phyloP scores from a whole-genome alignment of 2,797 vertebrate species.

The Triplophysa bombifrons region DNA sequence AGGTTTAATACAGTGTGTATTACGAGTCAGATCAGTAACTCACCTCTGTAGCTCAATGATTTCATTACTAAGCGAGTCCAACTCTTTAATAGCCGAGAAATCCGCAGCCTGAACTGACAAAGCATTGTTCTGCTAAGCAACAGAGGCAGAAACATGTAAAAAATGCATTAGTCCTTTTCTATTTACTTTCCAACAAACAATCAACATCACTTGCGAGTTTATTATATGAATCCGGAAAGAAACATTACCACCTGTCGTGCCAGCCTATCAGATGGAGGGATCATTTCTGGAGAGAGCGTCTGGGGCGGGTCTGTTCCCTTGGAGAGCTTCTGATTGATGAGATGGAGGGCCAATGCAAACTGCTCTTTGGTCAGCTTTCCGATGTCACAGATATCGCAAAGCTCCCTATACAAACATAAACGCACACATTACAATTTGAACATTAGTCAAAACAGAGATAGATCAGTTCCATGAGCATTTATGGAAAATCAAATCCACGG shows the following conservation, averaged over 20 bases:
- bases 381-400: slow-evolving; percentile 93
- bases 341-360: slow-evolving; percentile 94
- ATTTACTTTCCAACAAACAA: not conserved
- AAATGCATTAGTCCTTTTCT: too few relatives aligned
- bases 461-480: not conserved
- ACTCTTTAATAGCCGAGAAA: slow-evolving; percentile 98
- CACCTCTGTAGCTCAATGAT: slow-evolving; percentile 96
- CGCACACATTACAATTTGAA: slow-evolving; percentile 29
- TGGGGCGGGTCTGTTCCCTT: slow-evolving; percentile 94
- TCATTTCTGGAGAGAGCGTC: slow-evolving; percentile 89
- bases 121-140: slow-evolving; percentile 78
- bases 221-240: not conserved
- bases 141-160: not conserved
- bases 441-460: not conserved
- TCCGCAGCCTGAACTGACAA: slow-evolving; percentile 84
- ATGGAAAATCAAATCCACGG: not conserved
- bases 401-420: slow-evolving; percentile 79
- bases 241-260: slow-evolving; percentile 71
- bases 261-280: slow-evolving; percentile 90
- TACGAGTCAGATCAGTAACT: slow-evolving; percentile 29
- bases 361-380: slow-evolving; percentile 96
- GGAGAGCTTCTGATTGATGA: slow-evolving; percentile 93
- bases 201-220: too few relatives aligned
- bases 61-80: slow-evolving; percentile 97
- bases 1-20: not conserved